Percentiles rank a stretch among this genome's conserved stretches.
Evolutionary conservation across 2,113 vertebrate species (phyloP).

Genomic region (Tyto alba): DNA sequence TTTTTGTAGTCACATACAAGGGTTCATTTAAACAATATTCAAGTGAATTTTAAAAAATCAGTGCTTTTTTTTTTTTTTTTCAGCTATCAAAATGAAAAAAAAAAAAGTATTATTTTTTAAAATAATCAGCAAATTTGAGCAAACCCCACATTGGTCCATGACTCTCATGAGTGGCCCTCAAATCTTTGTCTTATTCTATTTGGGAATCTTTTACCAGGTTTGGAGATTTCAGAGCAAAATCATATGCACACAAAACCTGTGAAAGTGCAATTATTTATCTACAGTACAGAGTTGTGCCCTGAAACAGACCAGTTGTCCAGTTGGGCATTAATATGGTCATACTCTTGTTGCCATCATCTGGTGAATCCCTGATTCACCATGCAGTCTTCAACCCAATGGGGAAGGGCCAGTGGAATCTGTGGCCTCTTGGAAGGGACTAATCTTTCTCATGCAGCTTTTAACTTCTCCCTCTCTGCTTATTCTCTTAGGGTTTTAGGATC

Average conservation of each 20-base stretch:
- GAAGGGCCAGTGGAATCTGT: not conserved
- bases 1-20: not conserved
- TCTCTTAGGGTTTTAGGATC: not conserved
- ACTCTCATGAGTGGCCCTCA: not conserved
- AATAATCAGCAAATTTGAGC: not conserved
- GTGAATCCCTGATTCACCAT: not conserved
- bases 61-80: not conserved
- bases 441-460: not conserved
- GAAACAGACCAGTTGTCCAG: not conserved
- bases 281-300: not conserved
- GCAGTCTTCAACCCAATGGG: not conserved
- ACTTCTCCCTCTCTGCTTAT: not conserved
- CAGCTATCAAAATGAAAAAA: not conserved
- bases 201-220: not conserved
- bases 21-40: not conserved
- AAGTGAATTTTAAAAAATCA: not conserved
- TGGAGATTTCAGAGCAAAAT: not conserved
- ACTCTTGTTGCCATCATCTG: not conserved
- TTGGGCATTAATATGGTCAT: not conserved
- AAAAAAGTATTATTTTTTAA: not conserved
- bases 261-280: fast-evolving
- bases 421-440: not conserved
- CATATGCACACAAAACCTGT: not conserved
- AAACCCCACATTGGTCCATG: not conserved
- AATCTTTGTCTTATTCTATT: not conserved